Evolutionary conservation across 2,797 vertebrate species (phyloP), one percentile per base, ranked within the genome.

Genomic region (Staurois parvus): DNA sequence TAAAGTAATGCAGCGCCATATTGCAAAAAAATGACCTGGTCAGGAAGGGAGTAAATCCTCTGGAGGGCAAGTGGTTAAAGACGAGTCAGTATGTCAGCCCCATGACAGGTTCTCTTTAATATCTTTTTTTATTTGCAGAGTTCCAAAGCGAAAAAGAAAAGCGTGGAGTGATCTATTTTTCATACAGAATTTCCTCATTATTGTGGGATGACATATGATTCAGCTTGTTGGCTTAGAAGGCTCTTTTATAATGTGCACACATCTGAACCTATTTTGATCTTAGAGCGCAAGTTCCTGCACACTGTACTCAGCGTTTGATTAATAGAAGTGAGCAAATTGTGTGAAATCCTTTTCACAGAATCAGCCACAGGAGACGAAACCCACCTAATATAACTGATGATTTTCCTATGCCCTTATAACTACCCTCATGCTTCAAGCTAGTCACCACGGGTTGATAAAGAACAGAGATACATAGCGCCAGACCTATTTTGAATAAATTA

Each of bases 361-460:
- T 32, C 29, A 37, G 45, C 45, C 78, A 70, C 67, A 32, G 69
- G 78, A 59, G 79, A 81, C 67, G 28, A 30, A 72, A 59, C 30
- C 79, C 79, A 81, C 79, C 68, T 26, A 59, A 59, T 81, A 62
- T 72, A 81, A 81, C 56, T 81, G 10, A 81, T 72, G 66, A 59
- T 48, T 2, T 52, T 34, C n/a, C 67, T 30, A 7, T 70, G 78
- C 13, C 78, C 78, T 72, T 48, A 34, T 80, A 80, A 80, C 79
- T 72, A 81, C 79, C 79, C 68, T 81, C 52, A 81, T 81, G 68
- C 68, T 72, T 81, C 68, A 72, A 72, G 2, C 68, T 12, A 12
- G 17, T 81, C 68, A 72, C 79, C 79, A 34, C 68, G 56, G 32
- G 45, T 30, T 67, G 68, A 81, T 56, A 72, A 32, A 30, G 32